Evolutionary conservation across 2,797 vertebrate genomes (phyloP).

Genomic region (Coreius guichenoti): DNA sequence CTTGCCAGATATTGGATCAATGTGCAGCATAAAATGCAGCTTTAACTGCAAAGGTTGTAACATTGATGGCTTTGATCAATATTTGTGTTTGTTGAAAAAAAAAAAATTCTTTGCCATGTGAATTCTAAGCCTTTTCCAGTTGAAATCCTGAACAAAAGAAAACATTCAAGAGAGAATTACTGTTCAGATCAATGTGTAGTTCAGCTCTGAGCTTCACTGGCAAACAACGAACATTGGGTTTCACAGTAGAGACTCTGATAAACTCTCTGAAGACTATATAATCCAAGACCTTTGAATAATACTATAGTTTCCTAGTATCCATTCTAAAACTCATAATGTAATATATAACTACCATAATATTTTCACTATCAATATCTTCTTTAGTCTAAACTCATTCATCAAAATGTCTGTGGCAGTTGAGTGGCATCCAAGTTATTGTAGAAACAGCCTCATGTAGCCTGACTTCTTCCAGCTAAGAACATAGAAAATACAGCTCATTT

Average conservation of each 20-base stretch:
- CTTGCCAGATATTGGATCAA: constrained; percentile 38
- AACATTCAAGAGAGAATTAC: constrained; percentile 2
- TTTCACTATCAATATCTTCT: background rate
- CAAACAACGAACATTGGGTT: background rate
- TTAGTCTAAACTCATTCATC: constrained; percentile 38
- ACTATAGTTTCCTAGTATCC: background rate
- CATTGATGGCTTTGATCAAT: constrained; percentile 39
- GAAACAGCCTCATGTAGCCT: constrained; percentile 29
- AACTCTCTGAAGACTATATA: background rate
- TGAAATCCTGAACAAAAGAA: constrained; percentile 23
- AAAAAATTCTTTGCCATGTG: background rate
- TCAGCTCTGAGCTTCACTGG: background rate
- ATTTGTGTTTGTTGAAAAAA: constrained; percentile 24
- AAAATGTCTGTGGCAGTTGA: constrained; percentile 30
- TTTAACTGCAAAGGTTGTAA: constrained; percentile 31
- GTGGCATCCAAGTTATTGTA: constrained; percentile 24
- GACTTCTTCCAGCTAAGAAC: background rate
- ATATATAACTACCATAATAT: constrained; percentile 11
- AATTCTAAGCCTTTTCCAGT: background rate
- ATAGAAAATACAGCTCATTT: background rate
- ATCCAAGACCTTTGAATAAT: constrained; percentile 14
- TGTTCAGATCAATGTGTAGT: background rate
- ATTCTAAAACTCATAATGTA: background rate
- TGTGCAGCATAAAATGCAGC: constrained; percentile 31
- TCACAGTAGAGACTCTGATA: background rate